These are phyloP conservation scores for Silurus lanzhouensis DNA, from an alignment of 2,797 vertebrate genomes.

Conservation along the genomic window DNA sequence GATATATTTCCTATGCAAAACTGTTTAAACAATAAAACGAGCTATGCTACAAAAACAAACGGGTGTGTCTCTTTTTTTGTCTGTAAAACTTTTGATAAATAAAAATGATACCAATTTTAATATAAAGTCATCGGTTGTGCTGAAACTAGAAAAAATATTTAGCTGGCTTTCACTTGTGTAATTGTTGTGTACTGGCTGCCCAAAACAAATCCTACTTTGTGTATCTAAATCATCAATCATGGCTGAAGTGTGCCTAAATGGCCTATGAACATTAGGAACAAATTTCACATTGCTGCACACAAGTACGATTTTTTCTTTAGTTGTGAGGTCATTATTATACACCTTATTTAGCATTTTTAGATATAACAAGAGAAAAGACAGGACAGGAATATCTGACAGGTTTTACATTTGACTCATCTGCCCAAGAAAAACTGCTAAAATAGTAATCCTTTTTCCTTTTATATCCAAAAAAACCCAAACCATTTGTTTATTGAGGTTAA, in stretches of 20 bases:
- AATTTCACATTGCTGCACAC: neutral
- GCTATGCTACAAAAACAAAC: constrained; percentile 96
- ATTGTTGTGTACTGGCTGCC: neutral
- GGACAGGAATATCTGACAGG: neutral
- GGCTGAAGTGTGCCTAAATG: neutral
- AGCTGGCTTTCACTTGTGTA: constrained; percentile 2
- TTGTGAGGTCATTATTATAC: neutral
- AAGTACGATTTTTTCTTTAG: neutral
- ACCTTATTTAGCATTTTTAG: neutral
- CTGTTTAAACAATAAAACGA: constrained; percentile 99
- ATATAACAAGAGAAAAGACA: constrained; percentile 2
- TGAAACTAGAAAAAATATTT: neutral
- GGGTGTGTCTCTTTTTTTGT: constrained; percentile 56
- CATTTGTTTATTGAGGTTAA: neutral
- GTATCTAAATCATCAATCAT: constrained; percentile 51
- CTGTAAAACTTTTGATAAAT: neutral
- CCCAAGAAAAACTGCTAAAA: neutral
- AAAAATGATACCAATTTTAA: neutral
- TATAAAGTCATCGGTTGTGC: neutral
- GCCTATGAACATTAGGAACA: neutral
- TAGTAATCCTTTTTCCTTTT: neutral
- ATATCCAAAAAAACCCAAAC: neutral
- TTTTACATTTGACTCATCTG: neutral
- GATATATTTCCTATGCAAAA: constrained; percentile 99
- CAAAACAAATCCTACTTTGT: constrained; percentile 3